Evolutionary conservation across 30 jellyfish, hydroid and myxozoan genomes (phyloP).

Genomic region (Haliclystus octoradiatus): DNA sequence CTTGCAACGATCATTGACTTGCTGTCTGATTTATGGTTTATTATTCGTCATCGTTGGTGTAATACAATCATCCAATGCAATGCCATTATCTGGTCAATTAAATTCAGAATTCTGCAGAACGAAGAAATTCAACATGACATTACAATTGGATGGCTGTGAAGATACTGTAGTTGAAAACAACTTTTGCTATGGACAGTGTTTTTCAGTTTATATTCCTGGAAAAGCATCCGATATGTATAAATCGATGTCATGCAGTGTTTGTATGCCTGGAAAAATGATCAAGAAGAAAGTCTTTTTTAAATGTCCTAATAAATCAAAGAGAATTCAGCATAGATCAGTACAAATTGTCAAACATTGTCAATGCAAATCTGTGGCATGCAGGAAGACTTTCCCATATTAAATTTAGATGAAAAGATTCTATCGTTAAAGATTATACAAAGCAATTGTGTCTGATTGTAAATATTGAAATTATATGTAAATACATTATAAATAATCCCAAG

Average conservation of each 20-base stretch:
- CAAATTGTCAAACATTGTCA: constrained; percentile 15
- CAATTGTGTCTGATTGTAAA: no score
- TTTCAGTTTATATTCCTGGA: constrained; percentile 32
- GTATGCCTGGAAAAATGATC: constrained; percentile 15
- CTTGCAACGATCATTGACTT: no score
- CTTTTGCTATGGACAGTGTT: constrained; percentile 46
- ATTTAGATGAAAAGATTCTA: no score
- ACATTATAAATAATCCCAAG: no score
- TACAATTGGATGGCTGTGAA: constrained; percentile 23
- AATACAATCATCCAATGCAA: no score
- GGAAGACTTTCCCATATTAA: constrained; percentile 1
- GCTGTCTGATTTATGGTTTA: not conserved
- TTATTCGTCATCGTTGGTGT: not conserved
- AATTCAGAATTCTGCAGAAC: constrained; percentile 31
- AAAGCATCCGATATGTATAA: constrained; percentile 4
- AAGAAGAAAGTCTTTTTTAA: constrained; percentile 15
- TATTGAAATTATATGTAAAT: no score
- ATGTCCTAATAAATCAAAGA: constrained; percentile 16
- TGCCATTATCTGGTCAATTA: not conserved
- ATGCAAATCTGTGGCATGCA: constrained; percentile 24
- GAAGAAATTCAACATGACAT: constrained; percentile 22
- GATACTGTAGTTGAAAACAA: constrained; percentile 14
- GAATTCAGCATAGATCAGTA: constrained; percentile 1
- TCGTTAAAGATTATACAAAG: no score
- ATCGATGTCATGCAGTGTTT: constrained; percentile 21